Percentiles rank a stretch among this genome's conserved stretches.
phyloP scores from a whole-genome alignment of 2,113 vertebrate species.

The Butorides virescens region DNA sequence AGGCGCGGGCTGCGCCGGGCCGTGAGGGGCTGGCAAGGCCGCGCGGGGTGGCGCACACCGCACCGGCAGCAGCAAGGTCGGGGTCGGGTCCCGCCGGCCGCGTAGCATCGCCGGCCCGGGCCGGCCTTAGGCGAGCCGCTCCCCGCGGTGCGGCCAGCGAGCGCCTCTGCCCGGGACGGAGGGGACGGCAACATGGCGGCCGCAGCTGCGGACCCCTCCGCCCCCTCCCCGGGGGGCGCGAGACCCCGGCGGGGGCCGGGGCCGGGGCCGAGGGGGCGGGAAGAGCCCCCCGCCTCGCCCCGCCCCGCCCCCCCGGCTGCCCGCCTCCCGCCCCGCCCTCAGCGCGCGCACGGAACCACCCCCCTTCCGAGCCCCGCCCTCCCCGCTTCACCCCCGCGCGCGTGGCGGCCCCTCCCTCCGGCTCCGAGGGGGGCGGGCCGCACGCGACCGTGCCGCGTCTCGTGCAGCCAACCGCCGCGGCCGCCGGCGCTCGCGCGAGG shows the following conservation, averaged over 20 bases:
- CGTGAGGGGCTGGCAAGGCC: neutral
- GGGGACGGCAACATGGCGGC: neutral
- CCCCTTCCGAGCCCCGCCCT: neutral
- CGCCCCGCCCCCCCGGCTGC: neutral
- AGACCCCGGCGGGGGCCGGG: rapidly evolving
- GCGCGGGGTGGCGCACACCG: rapidly evolving
- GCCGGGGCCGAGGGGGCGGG: neutral
- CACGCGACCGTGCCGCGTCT: neutral
- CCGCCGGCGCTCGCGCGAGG: neutral
- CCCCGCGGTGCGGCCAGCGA: no score
- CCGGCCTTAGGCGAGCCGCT: neutral
- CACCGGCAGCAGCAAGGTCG: no score
- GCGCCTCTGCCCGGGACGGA: no score
- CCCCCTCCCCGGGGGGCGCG: rapidly evolving
- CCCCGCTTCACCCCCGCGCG: neutral
- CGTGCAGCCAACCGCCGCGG: neutral
- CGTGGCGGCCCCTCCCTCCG: neutral
- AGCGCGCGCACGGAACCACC: neutral
- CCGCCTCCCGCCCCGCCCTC: neutral
- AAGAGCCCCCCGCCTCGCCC: neutral
- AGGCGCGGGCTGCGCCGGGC: no score
- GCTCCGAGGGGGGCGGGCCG: neutral
- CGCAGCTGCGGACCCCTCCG: rapidly evolving
- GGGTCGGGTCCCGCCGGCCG: no score
- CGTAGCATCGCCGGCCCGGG: neutral